Conservation (phyloP, 2,888 invertebrate species). For the Stictocephala bisonia region DNA sequence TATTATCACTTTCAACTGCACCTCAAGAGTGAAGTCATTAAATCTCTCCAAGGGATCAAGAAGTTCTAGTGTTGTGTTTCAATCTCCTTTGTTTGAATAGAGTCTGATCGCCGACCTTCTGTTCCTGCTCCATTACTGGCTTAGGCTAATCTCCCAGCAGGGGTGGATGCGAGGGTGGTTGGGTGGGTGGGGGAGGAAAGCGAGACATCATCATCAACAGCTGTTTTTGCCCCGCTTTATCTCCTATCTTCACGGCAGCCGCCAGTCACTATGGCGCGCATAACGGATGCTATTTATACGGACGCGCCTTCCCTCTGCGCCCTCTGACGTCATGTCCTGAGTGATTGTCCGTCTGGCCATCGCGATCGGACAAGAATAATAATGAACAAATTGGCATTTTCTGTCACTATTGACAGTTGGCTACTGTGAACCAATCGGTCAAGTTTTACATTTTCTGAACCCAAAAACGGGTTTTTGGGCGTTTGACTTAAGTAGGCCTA, state of each 20-base stretch:
- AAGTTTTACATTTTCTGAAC: too few relatives aligned
- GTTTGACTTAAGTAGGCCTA: too few relatives aligned
- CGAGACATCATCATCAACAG: background rate
- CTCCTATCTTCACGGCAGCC: background rate
- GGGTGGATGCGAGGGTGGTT: too few relatives aligned
- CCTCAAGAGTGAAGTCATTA: too few relatives aligned
- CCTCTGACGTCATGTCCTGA: conserved; percentile 28
- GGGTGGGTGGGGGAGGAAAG: too few relatives aligned
- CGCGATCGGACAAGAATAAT: too few relatives aligned
- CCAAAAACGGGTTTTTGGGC: too few relatives aligned
- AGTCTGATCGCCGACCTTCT: background rate
- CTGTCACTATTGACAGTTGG: too few relatives aligned
- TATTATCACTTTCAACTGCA: too few relatives aligned
- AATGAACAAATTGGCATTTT: too few relatives aligned
- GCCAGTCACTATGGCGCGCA: background rate
- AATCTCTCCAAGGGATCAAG: background rate
- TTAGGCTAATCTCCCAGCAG: background rate
- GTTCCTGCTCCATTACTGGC: conserved; percentile 16
- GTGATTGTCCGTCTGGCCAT: too few relatives aligned
- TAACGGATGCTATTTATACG: conserved; percentile 35
- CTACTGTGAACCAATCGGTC: too few relatives aligned
- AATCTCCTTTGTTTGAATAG: conserved; percentile 30
- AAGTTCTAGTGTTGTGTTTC: conserved; percentile 15
- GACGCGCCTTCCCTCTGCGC: conserved; percentile 11
- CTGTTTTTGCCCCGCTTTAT: background rate